phyloP scores from a whole-genome alignment of 2,888 invertebrate genomes.

The Catocala nupta region DNA sequence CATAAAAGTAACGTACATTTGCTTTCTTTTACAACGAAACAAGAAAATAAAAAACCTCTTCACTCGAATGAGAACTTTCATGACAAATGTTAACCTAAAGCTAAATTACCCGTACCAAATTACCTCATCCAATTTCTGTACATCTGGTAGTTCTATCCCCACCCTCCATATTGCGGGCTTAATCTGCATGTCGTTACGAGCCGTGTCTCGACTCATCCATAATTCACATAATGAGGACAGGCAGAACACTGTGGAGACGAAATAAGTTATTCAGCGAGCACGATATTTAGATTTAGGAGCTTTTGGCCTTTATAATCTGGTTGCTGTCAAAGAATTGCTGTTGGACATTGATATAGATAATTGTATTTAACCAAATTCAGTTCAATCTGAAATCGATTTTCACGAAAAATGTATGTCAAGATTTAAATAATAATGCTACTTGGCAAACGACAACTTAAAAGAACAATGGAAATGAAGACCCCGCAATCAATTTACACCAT shows the following conservation, averaged over 20 bases:
- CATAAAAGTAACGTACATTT: conserved; percentile 1
- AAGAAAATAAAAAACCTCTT: conserved; percentile 18
- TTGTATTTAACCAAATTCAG: neutral
- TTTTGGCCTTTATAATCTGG: conserved; percentile 14
- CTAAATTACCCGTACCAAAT: conserved; percentile 45
- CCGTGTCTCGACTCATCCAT: conserved; percentile 81
- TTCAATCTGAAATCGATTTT: neutral
- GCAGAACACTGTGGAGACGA: conserved; percentile 57
- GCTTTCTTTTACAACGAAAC: no score
- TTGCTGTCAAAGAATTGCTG: conserved; percentile 1
- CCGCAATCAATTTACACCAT: no score
- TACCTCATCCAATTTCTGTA: conserved; percentile 60
- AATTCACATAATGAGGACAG: conserved; percentile 82
- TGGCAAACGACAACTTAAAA: no score
- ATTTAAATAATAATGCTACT: no score
- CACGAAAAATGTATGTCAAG: neutral
- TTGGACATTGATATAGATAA: conserved; percentile 1
- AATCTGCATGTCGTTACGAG: conserved; percentile 83
- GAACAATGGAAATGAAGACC: no score
- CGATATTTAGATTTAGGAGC: conserved; percentile 35
- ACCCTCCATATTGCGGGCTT: conserved; percentile 68
- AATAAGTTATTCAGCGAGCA: conserved; percentile 49
- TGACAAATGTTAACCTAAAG: conserved; percentile 23
- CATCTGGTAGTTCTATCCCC: conserved; percentile 34
- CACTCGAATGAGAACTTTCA: conserved; percentile 22